phyloP scores from a whole-genome alignment of 2,113 vertebrate species.

The Laterallus jamaicensis region DNA sequence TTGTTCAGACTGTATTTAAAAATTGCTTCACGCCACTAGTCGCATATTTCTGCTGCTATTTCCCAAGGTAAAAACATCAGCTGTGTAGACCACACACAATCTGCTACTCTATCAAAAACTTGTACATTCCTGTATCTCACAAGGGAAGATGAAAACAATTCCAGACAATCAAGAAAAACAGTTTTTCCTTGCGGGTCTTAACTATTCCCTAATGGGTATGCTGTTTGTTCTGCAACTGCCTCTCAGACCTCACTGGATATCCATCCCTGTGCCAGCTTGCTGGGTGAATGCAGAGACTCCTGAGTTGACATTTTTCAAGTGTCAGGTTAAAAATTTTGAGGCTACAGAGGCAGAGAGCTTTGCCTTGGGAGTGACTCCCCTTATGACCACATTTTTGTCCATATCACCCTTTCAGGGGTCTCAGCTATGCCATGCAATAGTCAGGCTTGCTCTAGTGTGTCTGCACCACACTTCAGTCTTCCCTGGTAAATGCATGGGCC shows the following conservation, averaged over 20 bases:
- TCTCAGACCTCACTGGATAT: neutral
- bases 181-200: neutral
- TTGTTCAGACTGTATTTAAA: neutral
- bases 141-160: neutral
- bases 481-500: neutral
- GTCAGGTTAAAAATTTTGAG: neutral
- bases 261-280: neutral
- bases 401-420: fast-evolving
- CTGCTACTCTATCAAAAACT: neutral
- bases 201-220: neutral
- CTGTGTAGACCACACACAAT: neutral
- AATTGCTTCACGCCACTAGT: neutral
- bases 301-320: neutral
- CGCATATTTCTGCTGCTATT: neutral
- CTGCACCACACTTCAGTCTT: fast-evolving
- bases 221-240: neutral
- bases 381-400: too few relatives aligned
- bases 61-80: neutral
- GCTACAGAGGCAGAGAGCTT: neutral
- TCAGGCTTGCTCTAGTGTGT: neutral
- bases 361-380: neutral
- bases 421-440: neutral
- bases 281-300: neutral
- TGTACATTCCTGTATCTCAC: neutral
- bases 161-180: neutral